Base-by-base conservation (phyloP, 2,888 invertebrate genomes). In the Myopa testacea region DNA sequence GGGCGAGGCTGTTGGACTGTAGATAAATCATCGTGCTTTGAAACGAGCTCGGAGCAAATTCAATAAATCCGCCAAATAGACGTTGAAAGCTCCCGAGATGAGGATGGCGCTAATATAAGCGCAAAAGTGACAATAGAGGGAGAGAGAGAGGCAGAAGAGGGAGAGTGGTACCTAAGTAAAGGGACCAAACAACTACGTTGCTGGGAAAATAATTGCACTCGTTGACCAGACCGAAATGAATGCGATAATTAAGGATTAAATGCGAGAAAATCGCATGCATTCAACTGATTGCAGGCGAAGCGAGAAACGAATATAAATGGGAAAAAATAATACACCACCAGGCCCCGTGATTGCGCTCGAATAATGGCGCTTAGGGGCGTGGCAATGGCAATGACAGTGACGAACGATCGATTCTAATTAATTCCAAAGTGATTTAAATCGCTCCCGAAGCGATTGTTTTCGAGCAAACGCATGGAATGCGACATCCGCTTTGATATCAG, bases 11-110 rank as follows among this genome's bases (percentile, higher is more conserved):
- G n/a, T 7, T 38, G 52, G 19, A 38, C 52, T 26, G 4, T 38
- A 65, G 67, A 67, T 75, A 75, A 75, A 75, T 75, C 74, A 70
- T 34, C 0, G 52, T 37, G 67, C 73, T 50, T 65, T 52, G 4
- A 65, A 67, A 19, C 34, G 60, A n/a, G 38, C 26, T 26, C 62
- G 38, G 62, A 45, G 55, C 38, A 8, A 75, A 75, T 52, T 65
- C 55, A 75, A 75, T 75, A 75, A 75, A 75, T 75, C 55, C 74
- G n/a, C 38, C 67, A 45, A 75, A 67, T 75, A n/a, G 65, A 75
- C 74, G 52, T n/a, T 37, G 67, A 65, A 67, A 65, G 74, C 52
- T 58, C 60, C 16, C 12, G 34, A 55, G 38, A 55, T 34, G 10
- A 4, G 12, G 37, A 37, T 55, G 58, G 26, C 58, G 71, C 12